Conservation (phyloP, 2,797 vertebrate genomes). For the Thamnophis elegans region DNA sequence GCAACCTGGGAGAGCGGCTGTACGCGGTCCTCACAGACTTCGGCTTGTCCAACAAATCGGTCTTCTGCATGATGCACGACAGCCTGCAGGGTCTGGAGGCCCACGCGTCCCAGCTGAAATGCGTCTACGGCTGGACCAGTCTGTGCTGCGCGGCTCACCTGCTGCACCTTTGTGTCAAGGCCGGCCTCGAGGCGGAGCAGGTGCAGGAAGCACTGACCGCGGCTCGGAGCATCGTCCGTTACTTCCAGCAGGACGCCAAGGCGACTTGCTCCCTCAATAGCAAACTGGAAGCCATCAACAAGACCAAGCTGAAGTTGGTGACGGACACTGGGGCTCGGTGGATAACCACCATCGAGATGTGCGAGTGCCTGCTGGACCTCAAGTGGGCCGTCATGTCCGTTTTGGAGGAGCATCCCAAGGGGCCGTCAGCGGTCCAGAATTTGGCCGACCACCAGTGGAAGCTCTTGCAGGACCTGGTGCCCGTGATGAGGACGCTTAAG, state of each 20-base stretch:
- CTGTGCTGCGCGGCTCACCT: slow-evolving; percentile 64
- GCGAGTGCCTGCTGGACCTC: slow-evolving; percentile 68
- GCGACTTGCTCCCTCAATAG: slow-evolving; percentile 59
- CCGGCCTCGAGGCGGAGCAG: slow-evolving; percentile 62
- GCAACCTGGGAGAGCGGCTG: slow-evolving; percentile 47
- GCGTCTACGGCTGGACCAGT: slow-evolving; percentile 51
- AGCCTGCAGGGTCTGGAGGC: slow-evolving; percentile 4
- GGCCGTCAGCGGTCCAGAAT: slow-evolving; percentile 13
- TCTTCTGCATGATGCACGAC: slow-evolving; percentile 68
- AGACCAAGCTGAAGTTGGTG: slow-evolving; percentile 49
- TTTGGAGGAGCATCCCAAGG: slow-evolving; percentile 65
- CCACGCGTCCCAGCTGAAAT: slow-evolving; percentile 12
- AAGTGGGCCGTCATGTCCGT: slow-evolving; percentile 72
- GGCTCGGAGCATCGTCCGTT: slow-evolving; percentile 60
- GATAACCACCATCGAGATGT: slow-evolving; percentile 72
- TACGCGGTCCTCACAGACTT: slow-evolving; percentile 59
- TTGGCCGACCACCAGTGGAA: slow-evolving; percentile 74
- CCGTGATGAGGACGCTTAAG: slow-evolving; percentile 64
- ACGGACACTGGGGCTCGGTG: slow-evolving; percentile 63
- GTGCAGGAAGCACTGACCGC: slow-evolving; percentile 61
- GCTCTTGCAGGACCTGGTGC: slow-evolving; percentile 71
- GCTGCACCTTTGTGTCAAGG: slow-evolving; percentile 65
- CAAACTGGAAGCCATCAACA: slow-evolving; percentile 68
- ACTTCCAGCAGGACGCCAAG: slow-evolving; percentile 63
- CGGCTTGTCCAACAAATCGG: slow-evolving; percentile 51